Percentiles rank a stretch among this genome's conserved stretches.
Evolutionary conservation across 1,140 invertebrate genomes (phyloP).

Genomic region (Drosophila santomea): DNA sequence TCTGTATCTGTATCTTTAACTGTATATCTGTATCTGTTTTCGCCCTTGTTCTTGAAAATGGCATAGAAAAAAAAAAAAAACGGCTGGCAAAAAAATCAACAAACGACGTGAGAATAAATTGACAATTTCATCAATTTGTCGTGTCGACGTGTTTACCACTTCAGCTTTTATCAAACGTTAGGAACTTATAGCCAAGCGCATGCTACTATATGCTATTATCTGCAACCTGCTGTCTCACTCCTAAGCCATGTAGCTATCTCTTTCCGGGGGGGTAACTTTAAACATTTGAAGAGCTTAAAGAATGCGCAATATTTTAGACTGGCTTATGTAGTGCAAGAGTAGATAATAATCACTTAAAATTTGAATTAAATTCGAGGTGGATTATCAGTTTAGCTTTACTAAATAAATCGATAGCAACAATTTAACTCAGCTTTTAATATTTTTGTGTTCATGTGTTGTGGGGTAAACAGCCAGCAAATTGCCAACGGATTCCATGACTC

Average conservation of each 20-base stretch:
- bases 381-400: no score
- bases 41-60: slow-evolving; percentile 12
- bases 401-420: background rate
- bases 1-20: background rate
- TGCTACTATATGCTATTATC: background rate
- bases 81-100: slow-evolving; percentile 23
- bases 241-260: background rate
- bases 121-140: slow-evolving; percentile 74
- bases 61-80: background rate
- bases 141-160: slow-evolving; percentile 60
- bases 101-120: slow-evolving; percentile 78
- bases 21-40: background rate
- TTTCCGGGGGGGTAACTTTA: background rate
- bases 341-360: no score
- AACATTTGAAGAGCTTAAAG: no score
- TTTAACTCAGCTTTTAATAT: background rate
- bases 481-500: background rate
- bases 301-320: background rate
- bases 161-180: slow-evolving; percentile 23
- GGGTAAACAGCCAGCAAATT: background rate
- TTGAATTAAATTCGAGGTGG: no score
- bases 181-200: slow-evolving; percentile 19
- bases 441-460: background rate
- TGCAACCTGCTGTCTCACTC: background rate
- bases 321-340: background rate